Evolutionary conservation across 2,797 vertebrate genomes (phyloP), one percentile per base, ranked within the genome.

Genomic region (Melanotaenia trifasciata): DNA sequence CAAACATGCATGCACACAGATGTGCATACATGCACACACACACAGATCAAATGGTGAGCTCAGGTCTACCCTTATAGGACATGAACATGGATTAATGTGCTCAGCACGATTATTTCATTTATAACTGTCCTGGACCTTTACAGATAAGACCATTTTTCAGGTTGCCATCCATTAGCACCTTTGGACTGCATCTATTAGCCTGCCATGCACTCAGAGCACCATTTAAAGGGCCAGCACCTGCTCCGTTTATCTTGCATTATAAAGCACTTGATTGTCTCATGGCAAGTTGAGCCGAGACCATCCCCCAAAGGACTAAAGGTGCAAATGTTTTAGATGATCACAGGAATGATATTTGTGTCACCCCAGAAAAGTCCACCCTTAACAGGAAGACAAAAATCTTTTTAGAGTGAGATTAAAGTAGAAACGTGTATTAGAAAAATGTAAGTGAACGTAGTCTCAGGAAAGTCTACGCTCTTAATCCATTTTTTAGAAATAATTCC

Each of bases 61-160:
- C 72, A 88, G 85, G 84, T 91, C 87, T 80, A 85, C 72, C 85
- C 81, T 67, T 56, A 69, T 6, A 35, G 83, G 87, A 79, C 85
- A 88, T 62, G 84, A 89, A 87, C 87, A 80, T 78, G 84, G 89
- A 93, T 93, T 91, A 93, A 94, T 94, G 92, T 86, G 84, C 83
- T 79, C 71, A 58, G 83, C n/a, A 56, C 30, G 77, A 91, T 91
- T 88, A 92, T 93, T 94, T 93, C 85, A 94, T 94, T 94, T 92
- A 93, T 91, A 90, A 91, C 91, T 89, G 91, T 92, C 92, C 79
- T 73, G 85, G 86, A 91, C 90, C 91, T 93, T 94, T 94, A 94
- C 91, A 91, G 89, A 93, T 91, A 83, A 92, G 89, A 85, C 89
- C 82, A 91, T 94, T 94, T 91, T 92, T 94, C 91, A 94, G 89